A percentile compares a stretch with the other conserved stretches of the same genome.
Evolutionary conservation across 2,797 vertebrate genomes (phyloP).

Genomic region (Pangasius sanitwongsei): DNA sequence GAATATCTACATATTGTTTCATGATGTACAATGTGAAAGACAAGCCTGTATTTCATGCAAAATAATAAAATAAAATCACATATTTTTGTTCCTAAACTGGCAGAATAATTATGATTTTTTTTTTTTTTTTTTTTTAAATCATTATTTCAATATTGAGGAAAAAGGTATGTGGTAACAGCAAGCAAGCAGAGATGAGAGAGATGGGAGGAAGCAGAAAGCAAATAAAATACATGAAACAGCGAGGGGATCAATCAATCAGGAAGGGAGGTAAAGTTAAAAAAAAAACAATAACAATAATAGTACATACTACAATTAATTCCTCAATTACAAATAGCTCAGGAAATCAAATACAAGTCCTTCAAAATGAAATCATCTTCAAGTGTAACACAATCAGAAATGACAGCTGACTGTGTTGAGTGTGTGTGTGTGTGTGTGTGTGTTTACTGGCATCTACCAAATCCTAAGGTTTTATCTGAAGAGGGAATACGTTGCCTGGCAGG

Average conservation of each 20-base stretch:
- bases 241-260: not conserved
- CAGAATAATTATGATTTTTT: not conserved
- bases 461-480: not conserved
- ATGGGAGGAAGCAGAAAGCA: constrained; percentile 16
- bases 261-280: not conserved
- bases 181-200: not conserved
- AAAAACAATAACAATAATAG: not conserved
- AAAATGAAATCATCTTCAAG: not conserved
- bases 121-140: not conserved
- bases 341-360: not conserved
- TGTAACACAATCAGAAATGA: not conserved
- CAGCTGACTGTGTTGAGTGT: not conserved
- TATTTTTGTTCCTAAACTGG: not conserved
- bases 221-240: not conserved
- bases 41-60: not conserved
- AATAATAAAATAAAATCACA: not conserved
- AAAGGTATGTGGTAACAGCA: not conserved
- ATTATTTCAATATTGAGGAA: not conserved
- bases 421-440: not conserved
- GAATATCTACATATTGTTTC: not conserved
- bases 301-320: not conserved
- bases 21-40: not conserved
- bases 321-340: not conserved
- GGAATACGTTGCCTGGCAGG: not conserved
- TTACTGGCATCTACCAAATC: not conserved